Percentiles rank a stretch among this genome's conserved stretches.
Evolutionary conservation across 2,888 invertebrate species (phyloP).

Genomic region (Macrophya alboannulata): DNA sequence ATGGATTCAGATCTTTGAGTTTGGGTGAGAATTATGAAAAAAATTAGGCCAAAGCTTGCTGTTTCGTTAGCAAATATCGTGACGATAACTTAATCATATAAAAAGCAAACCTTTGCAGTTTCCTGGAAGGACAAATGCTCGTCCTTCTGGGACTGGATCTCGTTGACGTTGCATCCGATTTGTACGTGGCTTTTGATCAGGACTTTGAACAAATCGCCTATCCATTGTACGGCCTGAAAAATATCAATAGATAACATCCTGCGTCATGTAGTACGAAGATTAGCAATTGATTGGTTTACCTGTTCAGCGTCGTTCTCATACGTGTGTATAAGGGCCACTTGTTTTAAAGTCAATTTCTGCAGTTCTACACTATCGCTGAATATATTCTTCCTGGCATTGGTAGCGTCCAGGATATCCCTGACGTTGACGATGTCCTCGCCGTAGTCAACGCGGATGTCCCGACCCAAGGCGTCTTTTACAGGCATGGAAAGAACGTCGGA

Average conservation of each 20-base stretch:
- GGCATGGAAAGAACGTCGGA: constrained; percentile 90
- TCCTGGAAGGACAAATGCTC: constrained; percentile 89
- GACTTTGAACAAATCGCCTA: constrained; percentile 88
- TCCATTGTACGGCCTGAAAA: constrained; percentile 87
- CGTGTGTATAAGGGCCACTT: constrained; percentile 88
- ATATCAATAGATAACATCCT: constrained; percentile 60
- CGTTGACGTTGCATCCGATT: constrained; percentile 88
- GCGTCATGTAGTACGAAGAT: neutral
- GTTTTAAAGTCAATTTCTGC: constrained; percentile 89
- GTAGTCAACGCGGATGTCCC: constrained; percentile 87
- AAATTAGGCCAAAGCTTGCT: too few relatives aligned
- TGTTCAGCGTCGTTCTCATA: constrained; percentile 90
- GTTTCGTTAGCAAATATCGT: neutral
- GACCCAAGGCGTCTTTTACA: constrained; percentile 89
- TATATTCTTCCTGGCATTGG: constrained; percentile 86
- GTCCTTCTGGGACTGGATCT: constrained; percentile 89
- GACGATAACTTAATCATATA: too few relatives aligned
- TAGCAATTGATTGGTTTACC: constrained; percentile 74
- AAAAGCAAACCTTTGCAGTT: constrained; percentile 86
- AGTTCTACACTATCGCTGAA: constrained; percentile 89
- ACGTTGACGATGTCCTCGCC: constrained; percentile 88
- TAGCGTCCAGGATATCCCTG: constrained; percentile 86
- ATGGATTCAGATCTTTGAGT: neutral
- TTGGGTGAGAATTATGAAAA: neutral
- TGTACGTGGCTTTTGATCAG: constrained; percentile 87